Evolutionary conservation across 92 coral and sea anemone genomes (phyloP).

Genomic region (Anthopleura xanthogrammica): DNA sequence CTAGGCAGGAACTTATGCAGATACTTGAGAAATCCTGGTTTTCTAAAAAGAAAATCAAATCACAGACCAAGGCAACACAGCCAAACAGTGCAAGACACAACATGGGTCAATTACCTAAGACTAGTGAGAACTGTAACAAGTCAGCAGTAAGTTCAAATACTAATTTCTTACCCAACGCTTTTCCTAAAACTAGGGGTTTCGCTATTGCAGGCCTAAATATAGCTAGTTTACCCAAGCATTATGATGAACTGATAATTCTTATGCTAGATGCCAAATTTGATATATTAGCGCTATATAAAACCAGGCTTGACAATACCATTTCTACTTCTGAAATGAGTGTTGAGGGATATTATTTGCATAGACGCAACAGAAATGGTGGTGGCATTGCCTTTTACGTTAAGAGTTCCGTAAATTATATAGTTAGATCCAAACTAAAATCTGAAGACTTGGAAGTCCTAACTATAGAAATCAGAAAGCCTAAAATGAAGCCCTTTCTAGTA

Average conservation of each 20-base stretch:
- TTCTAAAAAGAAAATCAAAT: no score
- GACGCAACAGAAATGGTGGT: slow-evolving; percentile 24
- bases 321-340: not conserved
- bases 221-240: slow-evolving; percentile 12
- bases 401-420: not conserved
- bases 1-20: slow-evolving; percentile 35
- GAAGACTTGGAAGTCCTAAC: no score
- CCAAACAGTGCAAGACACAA: no score
- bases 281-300: slow-evolving; percentile 7
- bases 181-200: no score
- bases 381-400: slow-evolving; percentile 16
- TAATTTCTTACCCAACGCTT: no score
- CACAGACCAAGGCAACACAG: no score
- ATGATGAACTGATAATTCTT: slow-evolving; percentile 5
- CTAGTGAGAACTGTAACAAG: no score
- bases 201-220: not conserved
- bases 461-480: no score
- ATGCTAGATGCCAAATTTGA: not conserved
- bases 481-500: no score
- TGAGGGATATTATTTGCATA: slow-evolving; percentile 12
- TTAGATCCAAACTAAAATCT: no score
- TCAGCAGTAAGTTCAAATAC: no score
- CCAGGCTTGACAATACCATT: not conserved
- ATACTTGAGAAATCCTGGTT: not conserved
- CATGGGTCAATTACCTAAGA: no score